Evolutionary conservation across 2,888 invertebrate species (phyloP).

Genomic region (Leptinotarsa peninsularis): DNA sequence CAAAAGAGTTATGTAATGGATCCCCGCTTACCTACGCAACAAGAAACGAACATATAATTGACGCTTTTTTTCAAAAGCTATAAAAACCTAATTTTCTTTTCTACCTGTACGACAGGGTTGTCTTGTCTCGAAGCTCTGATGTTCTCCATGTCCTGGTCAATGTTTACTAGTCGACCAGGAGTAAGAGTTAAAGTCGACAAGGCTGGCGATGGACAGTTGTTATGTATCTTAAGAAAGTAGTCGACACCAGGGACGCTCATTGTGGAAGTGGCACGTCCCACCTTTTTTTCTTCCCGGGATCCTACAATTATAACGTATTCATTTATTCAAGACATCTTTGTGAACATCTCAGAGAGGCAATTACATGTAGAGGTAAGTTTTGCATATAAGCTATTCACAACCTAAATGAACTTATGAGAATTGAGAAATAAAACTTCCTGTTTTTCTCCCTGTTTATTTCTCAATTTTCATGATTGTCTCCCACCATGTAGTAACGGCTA

Average conservation of each 20-base stretch:
- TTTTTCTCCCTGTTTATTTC: too few species aligned
- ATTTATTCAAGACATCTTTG: background rate
- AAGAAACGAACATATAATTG: too few species aligned
- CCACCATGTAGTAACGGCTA: too few species aligned
- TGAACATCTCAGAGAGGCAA: background rate
- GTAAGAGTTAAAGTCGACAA: constrained; percentile 77
- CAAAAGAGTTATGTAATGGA: too few species aligned
- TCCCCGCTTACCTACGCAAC: too few species aligned
- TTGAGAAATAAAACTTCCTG: too few species aligned
- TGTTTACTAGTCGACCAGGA: constrained; percentile 81
- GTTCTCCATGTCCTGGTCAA: constrained; percentile 88
- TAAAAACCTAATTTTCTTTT: background rate
- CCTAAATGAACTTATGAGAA: too few species aligned
- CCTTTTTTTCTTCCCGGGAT: constrained; percentile 49
- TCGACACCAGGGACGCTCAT: constrained; percentile 64
- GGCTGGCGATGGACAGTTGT: constrained; percentile 68
- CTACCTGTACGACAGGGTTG: constrained; percentile 85
- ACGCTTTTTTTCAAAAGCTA: too few species aligned
- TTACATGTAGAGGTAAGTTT: too few species aligned
- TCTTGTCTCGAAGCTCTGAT: constrained; percentile 84
- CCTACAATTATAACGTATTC: constrained; percentile 31
- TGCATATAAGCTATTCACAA: too few species aligned
- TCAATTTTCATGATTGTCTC: too few species aligned
- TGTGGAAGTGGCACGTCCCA: constrained; percentile 63
- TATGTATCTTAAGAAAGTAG: constrained; percentile 63